A percentile compares a stretch with the other conserved stretches of the same genome.
These are phyloP conservation scores for Meriones psammophilus DNA, from an alignment of 2,797 vertebrate species.

Conservation along the genomic window DNA sequence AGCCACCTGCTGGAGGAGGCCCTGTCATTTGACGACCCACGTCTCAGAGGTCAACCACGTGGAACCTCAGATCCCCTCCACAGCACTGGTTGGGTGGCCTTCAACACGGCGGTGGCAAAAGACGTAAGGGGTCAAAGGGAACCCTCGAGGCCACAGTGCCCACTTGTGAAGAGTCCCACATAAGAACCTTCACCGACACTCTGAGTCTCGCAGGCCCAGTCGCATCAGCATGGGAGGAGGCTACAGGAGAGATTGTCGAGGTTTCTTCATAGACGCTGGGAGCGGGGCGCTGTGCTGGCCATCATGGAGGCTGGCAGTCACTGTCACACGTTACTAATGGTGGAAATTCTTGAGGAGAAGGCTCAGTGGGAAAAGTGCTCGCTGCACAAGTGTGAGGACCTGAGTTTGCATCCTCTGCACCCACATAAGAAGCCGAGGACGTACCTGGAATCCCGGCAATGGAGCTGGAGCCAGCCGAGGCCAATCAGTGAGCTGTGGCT, in stretches of 20 bases:
- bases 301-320: not conserved
- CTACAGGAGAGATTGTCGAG: not conserved
- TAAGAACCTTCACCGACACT: not conserved
- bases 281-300: rapidly evolving
- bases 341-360: not conserved
- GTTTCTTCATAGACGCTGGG: too few species aligned
- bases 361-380: not conserved
- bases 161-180: not conserved
- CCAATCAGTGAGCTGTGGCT: not conserved
- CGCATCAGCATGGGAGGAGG: not conserved
- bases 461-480: not conserved
- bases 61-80: not conserved
- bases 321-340: not conserved
- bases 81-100: not conserved
- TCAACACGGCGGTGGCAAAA: not conserved
- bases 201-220: not conserved
- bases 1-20: not conserved
- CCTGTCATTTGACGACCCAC: too few species aligned
- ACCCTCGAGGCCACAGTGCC: not conserved
- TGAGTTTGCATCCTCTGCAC: too few species aligned
- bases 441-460: not conserved
- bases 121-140: not conserved
- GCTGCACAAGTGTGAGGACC: not conserved
- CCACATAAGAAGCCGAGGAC: not conserved
- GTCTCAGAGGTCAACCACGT: not conserved